These are phyloP conservation scores for Montipora sp. DNA, from an alignment of 64 coral and sea anemone genomes.

Conservation along the genomic window DNA sequence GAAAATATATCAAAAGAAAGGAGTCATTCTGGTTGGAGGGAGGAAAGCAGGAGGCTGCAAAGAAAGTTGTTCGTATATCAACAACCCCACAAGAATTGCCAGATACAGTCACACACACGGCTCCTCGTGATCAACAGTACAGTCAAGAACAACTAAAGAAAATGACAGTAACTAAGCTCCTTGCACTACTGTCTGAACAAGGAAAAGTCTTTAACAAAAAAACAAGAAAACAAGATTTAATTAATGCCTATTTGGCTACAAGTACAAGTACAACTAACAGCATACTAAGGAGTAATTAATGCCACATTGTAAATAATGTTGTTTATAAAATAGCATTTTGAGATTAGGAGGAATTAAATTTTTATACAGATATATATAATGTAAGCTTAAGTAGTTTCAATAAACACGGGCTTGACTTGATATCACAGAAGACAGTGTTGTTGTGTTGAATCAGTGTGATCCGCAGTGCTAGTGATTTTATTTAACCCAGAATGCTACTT, in stretches of 20 bases:
- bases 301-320: too few species aligned
- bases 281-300: too few species aligned
- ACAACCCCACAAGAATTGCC: neutral
- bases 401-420: neutral
- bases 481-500: too few species aligned
- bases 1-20: neutral
- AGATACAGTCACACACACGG: too few species aligned
- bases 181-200: neutral
- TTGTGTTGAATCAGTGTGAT: neutral
- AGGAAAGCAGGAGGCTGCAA: constrained; percentile 41
- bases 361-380: too few species aligned
- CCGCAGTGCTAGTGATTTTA: neutral
- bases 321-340: too few species aligned
- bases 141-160: neutral
- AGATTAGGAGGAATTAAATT: too few species aligned
- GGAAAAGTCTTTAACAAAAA: neutral
- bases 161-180: neutral
- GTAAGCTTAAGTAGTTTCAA: neutral
- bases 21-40: constrained; percentile 11
- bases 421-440: neutral
- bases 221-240: neutral
- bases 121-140: neutral
- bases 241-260: neutral
- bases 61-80: constrained; percentile 13
- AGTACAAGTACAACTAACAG: neutral